Percentiles rank a stretch among this genome's conserved stretches.
Conservation (phyloP, 53 echinoderm and acorn worm genomes). For the Luidia sarsii region DNA sequence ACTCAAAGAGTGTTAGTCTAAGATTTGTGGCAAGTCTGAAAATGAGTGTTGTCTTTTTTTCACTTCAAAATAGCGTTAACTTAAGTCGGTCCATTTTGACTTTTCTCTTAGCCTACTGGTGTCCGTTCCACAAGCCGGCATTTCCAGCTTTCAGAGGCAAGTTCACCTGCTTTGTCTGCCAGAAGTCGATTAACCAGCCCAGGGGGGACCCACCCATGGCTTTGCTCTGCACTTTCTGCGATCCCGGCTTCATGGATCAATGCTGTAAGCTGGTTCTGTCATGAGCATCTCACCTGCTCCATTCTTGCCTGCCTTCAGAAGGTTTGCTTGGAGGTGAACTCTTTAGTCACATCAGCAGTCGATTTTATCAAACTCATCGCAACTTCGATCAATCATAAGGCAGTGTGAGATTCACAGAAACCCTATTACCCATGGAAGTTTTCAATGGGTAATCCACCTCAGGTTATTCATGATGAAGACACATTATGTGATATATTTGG, state of each 20-base stretch:
- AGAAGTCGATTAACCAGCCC: constrained; percentile 32
- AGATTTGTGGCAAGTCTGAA: neutral
- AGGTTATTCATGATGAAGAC: too few species aligned
- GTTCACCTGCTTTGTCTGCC: constrained; percentile 59
- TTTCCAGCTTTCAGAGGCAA: constrained; percentile 35
- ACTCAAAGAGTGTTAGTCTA: neutral
- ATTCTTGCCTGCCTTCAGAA: too few species aligned
- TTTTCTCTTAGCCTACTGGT: constrained; percentile 68
- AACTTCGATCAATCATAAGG: too few species aligned
- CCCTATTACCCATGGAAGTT: too few species aligned
- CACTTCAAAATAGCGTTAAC: neutral
- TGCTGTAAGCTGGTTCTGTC: constrained; percentile 52
- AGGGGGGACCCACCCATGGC: constrained; percentile 28
- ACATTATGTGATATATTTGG: too few species aligned
- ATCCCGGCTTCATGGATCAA: constrained; percentile 32
- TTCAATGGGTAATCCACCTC: too few species aligned
- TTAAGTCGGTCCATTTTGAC: neutral
- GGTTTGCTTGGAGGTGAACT: too few species aligned
- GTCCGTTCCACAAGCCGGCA: constrained; percentile 52
- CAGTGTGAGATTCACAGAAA: too few species aligned
- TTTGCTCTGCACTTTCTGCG: constrained; percentile 55
- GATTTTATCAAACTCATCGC: too few species aligned
- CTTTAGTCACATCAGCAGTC: too few species aligned
- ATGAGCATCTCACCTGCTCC: too few species aligned
- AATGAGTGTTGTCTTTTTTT: neutral